These are phyloP conservation scores for Coregonus sp. DNA, from an alignment of 2,797 vertebrate genomes.

Conservation along the genomic window DNA sequence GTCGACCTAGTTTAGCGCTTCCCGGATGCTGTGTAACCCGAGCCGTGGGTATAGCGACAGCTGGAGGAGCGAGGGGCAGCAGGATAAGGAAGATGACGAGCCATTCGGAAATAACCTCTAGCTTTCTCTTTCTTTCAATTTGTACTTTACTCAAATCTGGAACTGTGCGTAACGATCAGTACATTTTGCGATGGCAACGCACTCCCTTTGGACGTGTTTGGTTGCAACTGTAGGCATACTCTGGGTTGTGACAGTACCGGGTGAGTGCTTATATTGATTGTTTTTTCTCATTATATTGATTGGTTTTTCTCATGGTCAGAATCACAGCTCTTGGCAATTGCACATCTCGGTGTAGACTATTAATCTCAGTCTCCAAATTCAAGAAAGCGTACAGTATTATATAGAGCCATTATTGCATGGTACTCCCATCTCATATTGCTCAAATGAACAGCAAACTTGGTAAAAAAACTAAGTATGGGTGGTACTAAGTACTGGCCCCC, in stretches of 20 bases:
- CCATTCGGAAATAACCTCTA: conserved; percentile 63
- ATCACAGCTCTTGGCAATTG: neutral
- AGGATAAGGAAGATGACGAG: conserved; percentile 19
- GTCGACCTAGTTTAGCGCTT: conserved; percentile 54
- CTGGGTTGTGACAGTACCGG: conserved; percentile 50
- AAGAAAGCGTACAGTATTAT: too few relatives aligned
- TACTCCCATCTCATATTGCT: too few relatives aligned
- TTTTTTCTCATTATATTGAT: neutral
- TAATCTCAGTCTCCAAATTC: too few relatives aligned
- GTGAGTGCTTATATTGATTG: conserved; percentile 56
- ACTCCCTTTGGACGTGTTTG: conserved; percentile 53
- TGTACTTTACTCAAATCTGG: conserved; percentile 51
- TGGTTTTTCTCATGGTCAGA: neutral
- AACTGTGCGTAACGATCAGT: conserved; percentile 35
- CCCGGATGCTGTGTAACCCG: conserved; percentile 67
- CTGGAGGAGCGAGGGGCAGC: conserved; percentile 55
- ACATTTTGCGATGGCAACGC: conserved; percentile 55
- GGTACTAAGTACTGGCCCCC: too few relatives aligned
- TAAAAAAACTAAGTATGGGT: too few relatives aligned
- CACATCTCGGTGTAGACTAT: neutral
- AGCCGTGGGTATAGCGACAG: conserved; percentile 65
- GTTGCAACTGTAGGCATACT: conserved; percentile 44
- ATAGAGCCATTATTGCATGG: too few relatives aligned
- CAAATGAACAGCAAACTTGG: too few relatives aligned
- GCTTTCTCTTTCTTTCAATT: conserved; percentile 53